Conservation (phyloP, 2,888 invertebrate species). For the Ceratothoa steindachneri region DNA sequence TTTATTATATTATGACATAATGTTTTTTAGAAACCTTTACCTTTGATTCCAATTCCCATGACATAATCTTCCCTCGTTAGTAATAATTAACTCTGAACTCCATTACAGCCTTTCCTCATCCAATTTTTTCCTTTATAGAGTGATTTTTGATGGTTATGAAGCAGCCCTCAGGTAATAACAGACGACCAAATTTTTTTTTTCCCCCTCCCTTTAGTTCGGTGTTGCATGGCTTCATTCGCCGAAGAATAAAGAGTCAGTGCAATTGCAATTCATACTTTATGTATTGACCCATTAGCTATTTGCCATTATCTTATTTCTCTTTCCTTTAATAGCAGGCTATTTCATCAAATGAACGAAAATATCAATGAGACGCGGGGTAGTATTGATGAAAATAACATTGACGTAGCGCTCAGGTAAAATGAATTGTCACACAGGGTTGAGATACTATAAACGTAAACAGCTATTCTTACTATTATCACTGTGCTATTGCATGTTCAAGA, state of each 20-base stretch:
- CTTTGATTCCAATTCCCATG: not conserved
- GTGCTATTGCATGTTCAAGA: not conserved
- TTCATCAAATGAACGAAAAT: constrained; percentile 8
- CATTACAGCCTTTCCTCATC: not conserved
- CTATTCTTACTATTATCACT: not conserved
- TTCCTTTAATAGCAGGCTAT: constrained; percentile 4
- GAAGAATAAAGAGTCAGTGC: not conserved
- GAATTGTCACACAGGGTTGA: not conserved
- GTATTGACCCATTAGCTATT: not conserved
- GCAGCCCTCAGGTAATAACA: constrained; percentile 12
- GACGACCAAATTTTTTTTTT: constrained; percentile 2
- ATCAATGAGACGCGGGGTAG: constrained; percentile 7
- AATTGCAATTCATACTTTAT: not conserved
- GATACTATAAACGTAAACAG: not conserved
- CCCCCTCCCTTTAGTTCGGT: not conserved
- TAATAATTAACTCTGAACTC: not conserved
- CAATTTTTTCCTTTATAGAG: constrained; percentile 10
- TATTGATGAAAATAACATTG: constrained; percentile 12
- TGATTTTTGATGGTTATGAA: constrained; percentile 13
- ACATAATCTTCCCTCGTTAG: not conserved
- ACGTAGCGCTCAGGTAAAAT: constrained; percentile 12
- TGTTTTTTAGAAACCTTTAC: not conserved
- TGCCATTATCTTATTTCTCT: constrained; percentile 4
- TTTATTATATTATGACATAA: not conserved
- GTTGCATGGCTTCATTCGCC: constrained; percentile 5